These are phyloP conservation scores for Vollenhovia emeryi DNA, from an alignment of 1,140 invertebrate genomes.

Conservation along the genomic window DNA sequence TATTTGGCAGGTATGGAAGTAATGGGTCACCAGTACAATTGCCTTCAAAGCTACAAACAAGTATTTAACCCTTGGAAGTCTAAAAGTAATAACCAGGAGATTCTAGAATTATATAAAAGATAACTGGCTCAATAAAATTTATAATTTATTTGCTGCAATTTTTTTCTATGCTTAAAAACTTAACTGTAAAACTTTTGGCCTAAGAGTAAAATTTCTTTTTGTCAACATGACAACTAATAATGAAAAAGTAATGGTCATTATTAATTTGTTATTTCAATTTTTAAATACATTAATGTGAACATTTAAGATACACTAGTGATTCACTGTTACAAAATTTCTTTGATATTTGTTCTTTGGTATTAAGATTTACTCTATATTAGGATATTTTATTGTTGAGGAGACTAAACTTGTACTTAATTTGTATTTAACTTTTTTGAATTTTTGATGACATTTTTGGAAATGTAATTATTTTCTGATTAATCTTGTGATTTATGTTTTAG, in stretches of 20 bases:
- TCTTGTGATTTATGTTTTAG: slow-evolving; percentile 68
- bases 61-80: background rate
- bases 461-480: background rate
- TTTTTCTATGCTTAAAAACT: background rate
- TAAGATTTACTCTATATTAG: background rate
- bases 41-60: background rate
- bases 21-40: background rate
- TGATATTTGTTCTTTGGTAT: background rate
- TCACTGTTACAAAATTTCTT: background rate
- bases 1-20: slow-evolving; percentile 94
- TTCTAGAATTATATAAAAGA: background rate
- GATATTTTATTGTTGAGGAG: background rate
- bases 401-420: background rate
- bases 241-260: too few relatives aligned
- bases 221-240: too few relatives aligned
- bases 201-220: too few relatives aligned
- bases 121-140: background rate
- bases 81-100: background rate
- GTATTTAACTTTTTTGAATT: background rate
- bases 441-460: background rate
- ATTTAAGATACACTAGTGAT: too few relatives aligned
- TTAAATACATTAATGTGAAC: too few relatives aligned
- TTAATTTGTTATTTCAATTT: too few relatives aligned
- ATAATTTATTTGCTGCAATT: background rate
- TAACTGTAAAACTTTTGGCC: too few relatives aligned